phyloP scores from a whole-genome alignment of 2,113 vertebrate species.

The Microcebus griseorufus region DNA sequence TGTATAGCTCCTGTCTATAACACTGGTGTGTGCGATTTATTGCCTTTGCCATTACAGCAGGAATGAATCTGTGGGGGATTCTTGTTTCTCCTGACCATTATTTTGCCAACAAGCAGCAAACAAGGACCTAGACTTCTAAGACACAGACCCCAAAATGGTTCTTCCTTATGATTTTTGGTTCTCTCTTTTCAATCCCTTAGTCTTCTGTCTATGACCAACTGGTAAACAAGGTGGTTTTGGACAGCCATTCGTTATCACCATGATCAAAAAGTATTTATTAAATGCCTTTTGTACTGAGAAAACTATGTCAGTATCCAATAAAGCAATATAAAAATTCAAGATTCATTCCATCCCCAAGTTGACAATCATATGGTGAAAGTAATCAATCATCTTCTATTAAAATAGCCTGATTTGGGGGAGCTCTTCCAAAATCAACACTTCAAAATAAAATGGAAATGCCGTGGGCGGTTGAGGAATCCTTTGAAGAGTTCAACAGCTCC shows the following conservation, averaged over 20 bases:
- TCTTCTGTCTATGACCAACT: neutral
- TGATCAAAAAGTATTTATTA: neutral
- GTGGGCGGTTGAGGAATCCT: neutral
- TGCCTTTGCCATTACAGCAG: neutral
- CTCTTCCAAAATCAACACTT: constrained; percentile 35
- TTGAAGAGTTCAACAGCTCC: neutral
- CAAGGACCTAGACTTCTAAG: neutral
- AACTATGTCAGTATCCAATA: neutral
- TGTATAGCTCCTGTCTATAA: neutral
- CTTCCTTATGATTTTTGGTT: neutral
- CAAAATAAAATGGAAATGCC: neutral
- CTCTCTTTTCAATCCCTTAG: neutral
- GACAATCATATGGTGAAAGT: neutral
- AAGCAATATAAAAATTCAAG: neutral
- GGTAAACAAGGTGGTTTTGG: neutral
- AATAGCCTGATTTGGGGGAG: neutral
- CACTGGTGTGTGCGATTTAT: neutral
- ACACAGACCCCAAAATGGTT: neutral
- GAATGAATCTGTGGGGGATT: neutral
- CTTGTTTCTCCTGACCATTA: neutral
- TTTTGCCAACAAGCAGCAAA: neutral
- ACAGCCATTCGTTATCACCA: neutral
- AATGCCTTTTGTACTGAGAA: neutral
- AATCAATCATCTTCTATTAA: neutral
- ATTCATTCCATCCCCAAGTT: neutral